A percentile compares a stretch with the other conserved stretches of the same genome.
Conservation (phyloP, 1,140 invertebrate species). For the Ostrea denselamellosa region DNA sequence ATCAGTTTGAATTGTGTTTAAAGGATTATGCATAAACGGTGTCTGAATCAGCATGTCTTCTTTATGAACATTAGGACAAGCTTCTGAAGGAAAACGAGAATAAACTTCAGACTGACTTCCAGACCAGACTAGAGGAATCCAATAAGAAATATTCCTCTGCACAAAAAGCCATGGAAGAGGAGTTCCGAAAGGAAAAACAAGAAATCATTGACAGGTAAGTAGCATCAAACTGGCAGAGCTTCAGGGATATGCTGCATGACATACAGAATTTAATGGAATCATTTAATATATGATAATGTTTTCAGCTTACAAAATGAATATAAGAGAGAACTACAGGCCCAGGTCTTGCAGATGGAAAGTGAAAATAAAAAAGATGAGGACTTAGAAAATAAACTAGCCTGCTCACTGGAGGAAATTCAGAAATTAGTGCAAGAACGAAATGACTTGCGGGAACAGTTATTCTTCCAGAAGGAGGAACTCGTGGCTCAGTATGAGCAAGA, state of each 20-base stretch:
- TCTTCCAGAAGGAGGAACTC: conserved; percentile 44
- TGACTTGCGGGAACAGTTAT: conserved; percentile 46
- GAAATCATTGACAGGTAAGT: conserved; percentile 47
- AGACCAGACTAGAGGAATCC: not conserved
- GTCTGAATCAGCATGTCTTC: not conserved
- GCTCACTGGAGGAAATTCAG: conserved; percentile 44
- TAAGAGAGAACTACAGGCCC: conserved; percentile 48
- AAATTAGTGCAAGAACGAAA: conserved; percentile 50
- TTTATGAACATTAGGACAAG: not conserved
- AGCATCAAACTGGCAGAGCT: not conserved
- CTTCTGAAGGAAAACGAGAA: conserved; percentile 25
- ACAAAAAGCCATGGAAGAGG: conserved; percentile 48
- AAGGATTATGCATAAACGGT: not conserved
- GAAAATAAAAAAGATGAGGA: conserved; percentile 39
- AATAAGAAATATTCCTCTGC: conserved; percentile 28
- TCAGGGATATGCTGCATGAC: not conserved
- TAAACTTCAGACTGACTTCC: not conserved
- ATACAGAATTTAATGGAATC: not conserved
- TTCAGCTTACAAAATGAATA: conserved; percentile 47
- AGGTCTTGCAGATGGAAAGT: conserved; percentile 38
- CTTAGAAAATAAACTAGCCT: conserved; percentile 42
- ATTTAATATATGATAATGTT: not conserved
- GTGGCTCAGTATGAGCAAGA: conserved; percentile 38
- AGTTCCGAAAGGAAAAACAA: conserved; percentile 51
- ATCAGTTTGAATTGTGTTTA: too few relatives aligned